Evolutionary conservation across 2,797 vertebrate species (phyloP), one percentile per base, ranked within the genome.

Genomic region (Phalloptychus januarius): DNA sequence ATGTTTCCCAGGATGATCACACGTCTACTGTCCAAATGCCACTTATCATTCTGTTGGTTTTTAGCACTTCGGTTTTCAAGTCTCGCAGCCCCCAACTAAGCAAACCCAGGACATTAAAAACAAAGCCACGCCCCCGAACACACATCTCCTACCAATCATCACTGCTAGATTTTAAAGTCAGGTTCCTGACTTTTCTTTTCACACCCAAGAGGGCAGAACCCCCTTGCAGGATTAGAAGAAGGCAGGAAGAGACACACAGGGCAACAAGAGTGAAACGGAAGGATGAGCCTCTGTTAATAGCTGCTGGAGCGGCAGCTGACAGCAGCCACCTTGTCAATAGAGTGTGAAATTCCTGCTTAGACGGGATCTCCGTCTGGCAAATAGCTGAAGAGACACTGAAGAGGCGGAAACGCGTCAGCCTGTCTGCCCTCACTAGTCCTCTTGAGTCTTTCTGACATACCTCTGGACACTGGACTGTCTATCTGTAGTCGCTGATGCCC

Each of bases 261-360:
- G 78, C 79, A 82, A 83, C 81, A 71, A 83, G 87, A 70, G 79
- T 72, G 85, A 76, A 79, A 87, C 72, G 61, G 91, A 91, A 90
- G 91, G 92, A 91, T 87, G 90, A 92, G 87, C 75, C 54, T 36
- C 76, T 88, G 89, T 92, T 93, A 89, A 93, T 87, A 83, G 85
- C 78, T 85, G 86, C 78, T 77, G 83, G 78, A 85, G 91, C 89
- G 72, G 91, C 94, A 94, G 93, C 93, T 94, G 93, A 94, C 93
- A 95, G 92, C 92, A 93, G 91, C 86, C 89, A 86, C 91, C 85
- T 92, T 94, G 92, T 94, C 93, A 95, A 92, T 91, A 93, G 92
- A 92, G 94, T 95, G 95, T 93, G 92, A 94, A 94, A 95, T 95
- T 95, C 94, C 93, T 88, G 86, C 88, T 88, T 87, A 85, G 86